These are phyloP conservation scores for Drosophila ezoana DNA, from an alignment of 2,888 invertebrate genomes.

Conservation along the genomic window DNA sequence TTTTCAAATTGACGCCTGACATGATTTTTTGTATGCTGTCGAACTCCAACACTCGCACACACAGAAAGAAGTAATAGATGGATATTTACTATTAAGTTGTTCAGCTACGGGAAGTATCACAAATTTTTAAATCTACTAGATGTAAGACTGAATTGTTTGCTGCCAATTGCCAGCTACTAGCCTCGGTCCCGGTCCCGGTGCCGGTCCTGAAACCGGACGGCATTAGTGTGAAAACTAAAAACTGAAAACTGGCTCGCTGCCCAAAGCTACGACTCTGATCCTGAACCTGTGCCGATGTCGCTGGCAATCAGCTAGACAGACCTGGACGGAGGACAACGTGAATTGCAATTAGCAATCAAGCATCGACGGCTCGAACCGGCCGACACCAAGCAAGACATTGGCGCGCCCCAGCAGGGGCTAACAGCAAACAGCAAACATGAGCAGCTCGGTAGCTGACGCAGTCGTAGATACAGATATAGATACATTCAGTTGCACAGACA, in stretches of 20 bases:
- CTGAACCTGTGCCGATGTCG: constrained; percentile 39
- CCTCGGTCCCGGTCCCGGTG: constrained; percentile 1
- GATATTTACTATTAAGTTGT: constrained; percentile 76
- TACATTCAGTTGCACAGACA: constrained; percentile 34
- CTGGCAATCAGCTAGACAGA: constrained; percentile 58
- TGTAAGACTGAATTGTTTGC: constrained; percentile 37
- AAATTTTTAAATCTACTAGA: constrained; percentile 76
- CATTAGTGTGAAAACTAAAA: constrained; percentile 32
- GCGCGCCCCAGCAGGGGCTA: constrained; percentile 30
- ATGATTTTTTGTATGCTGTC: constrained; percentile 68
- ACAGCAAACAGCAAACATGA: constrained; percentile 52
- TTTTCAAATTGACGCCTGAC: constrained; percentile 81
- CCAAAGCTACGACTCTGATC: constrained; percentile 21
- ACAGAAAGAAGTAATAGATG: constrained; percentile 59
- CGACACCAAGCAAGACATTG: constrained; percentile 62
- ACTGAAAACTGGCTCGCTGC: constrained; percentile 44
- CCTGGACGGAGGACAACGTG: constrained; percentile 46
- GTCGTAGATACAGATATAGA: constrained; percentile 31
- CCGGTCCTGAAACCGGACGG: constrained; percentile 9
- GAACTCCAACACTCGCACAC: constrained; percentile 40
- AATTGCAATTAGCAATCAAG: constrained; percentile 77
- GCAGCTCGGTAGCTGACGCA: constrained; percentile 60
- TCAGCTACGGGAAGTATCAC: constrained; percentile 75
- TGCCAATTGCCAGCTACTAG: constrained; percentile 17
- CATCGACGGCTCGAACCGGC: constrained; percentile 53